Conservation (phyloP, 1,140 invertebrate species). For the Nephila pilipes region DNA sequence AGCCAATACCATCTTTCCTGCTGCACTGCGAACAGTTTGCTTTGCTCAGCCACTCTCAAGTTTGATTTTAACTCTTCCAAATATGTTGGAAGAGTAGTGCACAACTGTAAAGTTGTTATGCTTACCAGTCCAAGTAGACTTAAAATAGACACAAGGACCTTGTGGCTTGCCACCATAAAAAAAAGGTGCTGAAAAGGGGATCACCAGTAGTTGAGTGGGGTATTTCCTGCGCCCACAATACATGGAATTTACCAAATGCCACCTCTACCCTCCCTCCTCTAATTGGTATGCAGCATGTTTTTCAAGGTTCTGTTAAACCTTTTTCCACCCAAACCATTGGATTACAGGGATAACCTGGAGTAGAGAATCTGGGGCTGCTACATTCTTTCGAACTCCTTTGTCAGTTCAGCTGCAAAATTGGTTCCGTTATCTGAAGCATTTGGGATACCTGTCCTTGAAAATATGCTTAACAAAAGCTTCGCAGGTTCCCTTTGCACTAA, state of each 20-base stretch:
- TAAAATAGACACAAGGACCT: background rate
- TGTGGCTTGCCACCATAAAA: conserved; percentile 11
- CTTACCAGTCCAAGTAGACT: background rate
- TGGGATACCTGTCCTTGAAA: conserved; percentile 16
- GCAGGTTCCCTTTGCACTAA: too few relatives aligned
- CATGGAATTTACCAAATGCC: conserved; percentile 25
- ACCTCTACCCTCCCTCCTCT: background rate
- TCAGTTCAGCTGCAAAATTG: too few relatives aligned
- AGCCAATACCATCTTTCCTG: too few relatives aligned
- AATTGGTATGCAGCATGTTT: background rate
- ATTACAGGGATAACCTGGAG: background rate
- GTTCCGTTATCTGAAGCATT: conserved; percentile 26
- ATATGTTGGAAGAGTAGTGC: too few relatives aligned
- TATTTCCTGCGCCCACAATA: conserved; percentile 59
- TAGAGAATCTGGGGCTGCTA: background rate
- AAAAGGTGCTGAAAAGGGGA: conserved; percentile 12
- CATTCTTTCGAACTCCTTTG: background rate
- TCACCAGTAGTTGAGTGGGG: background rate
- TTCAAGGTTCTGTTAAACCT: conserved; percentile 43
- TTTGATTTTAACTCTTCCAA: too few relatives aligned
- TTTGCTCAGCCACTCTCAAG: too few relatives aligned
- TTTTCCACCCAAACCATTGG: background rate
- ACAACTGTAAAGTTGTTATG: background rate
- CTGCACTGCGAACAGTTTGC: too few relatives aligned
- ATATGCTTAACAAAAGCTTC: background rate